These are phyloP conservation scores for Bombus soroeensis DNA, from an alignment of 1,140 invertebrate species.

Conservation along the genomic window DNA sequence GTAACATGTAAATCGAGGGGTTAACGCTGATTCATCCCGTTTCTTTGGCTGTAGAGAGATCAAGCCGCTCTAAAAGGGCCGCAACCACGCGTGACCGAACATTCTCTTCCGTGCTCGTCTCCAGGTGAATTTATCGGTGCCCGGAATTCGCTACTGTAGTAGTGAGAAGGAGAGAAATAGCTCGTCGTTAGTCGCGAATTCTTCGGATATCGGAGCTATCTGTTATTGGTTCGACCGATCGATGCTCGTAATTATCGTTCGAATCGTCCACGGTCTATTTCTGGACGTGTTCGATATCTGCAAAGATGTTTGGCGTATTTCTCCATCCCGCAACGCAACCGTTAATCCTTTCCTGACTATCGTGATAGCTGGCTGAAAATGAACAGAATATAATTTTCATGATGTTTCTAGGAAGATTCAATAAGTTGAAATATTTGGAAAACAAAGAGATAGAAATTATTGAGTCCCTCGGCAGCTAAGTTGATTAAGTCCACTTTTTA, in stretches of 20 bases:
- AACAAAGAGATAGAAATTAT: too few species aligned
- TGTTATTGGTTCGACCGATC: constrained; percentile 33
- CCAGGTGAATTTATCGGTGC: constrained; percentile 49
- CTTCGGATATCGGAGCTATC: constrained; percentile 44
- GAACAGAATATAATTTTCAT: not conserved
- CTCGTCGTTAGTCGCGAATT: constrained; percentile 48
- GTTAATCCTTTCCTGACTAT: not conserved
- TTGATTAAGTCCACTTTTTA: too few species aligned
- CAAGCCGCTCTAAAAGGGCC: constrained; percentile 69
- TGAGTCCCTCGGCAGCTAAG: too few species aligned
- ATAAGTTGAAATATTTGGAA: not conserved
- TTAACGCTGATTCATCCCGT: constrained; percentile 48
- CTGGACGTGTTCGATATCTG: constrained; percentile 11
- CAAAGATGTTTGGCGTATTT: not conserved
- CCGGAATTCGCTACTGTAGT: constrained; percentile 45
- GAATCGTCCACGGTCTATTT: constrained; percentile 53
- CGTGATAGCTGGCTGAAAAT: too few species aligned
- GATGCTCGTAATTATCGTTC: constrained; percentile 46
- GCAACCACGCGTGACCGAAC: constrained; percentile 80
- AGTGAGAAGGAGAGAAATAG: not conserved
- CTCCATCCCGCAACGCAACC: not conserved
- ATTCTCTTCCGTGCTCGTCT: constrained; percentile 75
- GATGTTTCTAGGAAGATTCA: not conserved
- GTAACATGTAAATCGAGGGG: constrained; percentile 58
- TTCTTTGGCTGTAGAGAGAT: constrained; percentile 20